Evolutionary conservation across 92 coral and sea anemone genomes (phyloP).

Genomic region (Phymanthus crucifer): DNA sequence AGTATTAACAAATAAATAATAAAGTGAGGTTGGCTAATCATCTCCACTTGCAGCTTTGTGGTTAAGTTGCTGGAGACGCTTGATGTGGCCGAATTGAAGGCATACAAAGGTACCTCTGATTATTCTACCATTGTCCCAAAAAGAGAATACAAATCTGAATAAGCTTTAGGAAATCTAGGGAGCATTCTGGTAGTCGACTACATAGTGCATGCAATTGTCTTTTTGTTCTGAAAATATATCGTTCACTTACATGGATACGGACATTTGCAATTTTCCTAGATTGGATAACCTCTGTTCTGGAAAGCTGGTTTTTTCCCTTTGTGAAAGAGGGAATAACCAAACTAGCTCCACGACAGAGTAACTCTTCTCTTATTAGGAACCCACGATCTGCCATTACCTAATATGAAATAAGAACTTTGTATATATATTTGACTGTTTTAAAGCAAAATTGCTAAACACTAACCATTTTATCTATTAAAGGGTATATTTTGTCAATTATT

Average conservation of each 20-base stretch:
- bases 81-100: no score
- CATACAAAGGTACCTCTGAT: no score
- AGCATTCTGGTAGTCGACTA: background rate
- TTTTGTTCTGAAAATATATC: background rate
- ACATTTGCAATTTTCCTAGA: constrained; percentile 53
- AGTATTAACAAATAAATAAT: no score
- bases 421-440: no score
- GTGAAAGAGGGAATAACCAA: constrained; percentile 51
- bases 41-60: no score
- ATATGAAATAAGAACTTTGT: background rate
- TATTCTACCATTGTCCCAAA: background rate
- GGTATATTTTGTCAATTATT: background rate
- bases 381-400: constrained; percentile 1
- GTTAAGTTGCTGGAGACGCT: no score
- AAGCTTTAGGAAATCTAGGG: no score
- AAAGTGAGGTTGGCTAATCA: no score
- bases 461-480: background rate
- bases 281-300: constrained; percentile 33
- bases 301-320: constrained; percentile 46
- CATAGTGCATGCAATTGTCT: background rate
- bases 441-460: background rate
- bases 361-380: constrained; percentile 42
- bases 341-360: constrained; percentile 40
- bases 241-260: constrained; percentile 34
- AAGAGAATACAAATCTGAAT: background rate